A percentile compares a stretch with the other conserved stretches of the same genome.
Conservation (phyloP, 1,140 invertebrate genomes). For the Drosophila melanogaster region DNA sequence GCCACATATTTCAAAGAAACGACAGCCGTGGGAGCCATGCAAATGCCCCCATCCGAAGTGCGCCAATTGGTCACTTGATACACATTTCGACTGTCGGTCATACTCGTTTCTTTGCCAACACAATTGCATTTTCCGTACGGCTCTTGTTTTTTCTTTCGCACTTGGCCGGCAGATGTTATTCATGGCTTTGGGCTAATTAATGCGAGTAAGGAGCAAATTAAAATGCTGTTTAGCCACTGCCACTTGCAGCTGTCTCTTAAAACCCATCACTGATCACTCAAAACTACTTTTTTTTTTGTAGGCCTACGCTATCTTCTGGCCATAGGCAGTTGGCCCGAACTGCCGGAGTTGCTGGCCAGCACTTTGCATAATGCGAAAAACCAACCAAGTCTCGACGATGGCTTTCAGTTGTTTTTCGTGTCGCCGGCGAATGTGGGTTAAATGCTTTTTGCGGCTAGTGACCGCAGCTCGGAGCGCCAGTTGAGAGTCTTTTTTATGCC, state of each 20-base stretch:
- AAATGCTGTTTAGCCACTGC: constrained; percentile 68
- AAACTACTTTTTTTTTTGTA: neutral
- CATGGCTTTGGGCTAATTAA: constrained; percentile 68
- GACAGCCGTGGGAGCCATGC: constrained; percentile 75
- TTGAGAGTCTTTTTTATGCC: constrained; percentile 4
- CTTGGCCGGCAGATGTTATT: neutral
- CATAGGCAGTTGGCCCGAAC: constrained; percentile 22
- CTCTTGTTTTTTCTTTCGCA: neutral
- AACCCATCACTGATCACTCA: constrained; percentile 6
- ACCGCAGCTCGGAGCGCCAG: constrained; percentile 39
- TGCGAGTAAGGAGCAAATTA: constrained; percentile 68
- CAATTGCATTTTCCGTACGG: constrained; percentile 21
- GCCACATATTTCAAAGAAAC: constrained; percentile 61
- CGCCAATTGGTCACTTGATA: constrained; percentile 79
- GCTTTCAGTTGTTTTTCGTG: constrained; percentile 30
- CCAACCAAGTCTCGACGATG: constrained; percentile 43
- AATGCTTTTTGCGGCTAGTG: constrained; percentile 75
- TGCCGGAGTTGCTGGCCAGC: constrained; percentile 20
- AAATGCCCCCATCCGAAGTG: constrained; percentile 53
- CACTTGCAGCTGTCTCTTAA: constrained; percentile 34
- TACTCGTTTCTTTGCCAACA: constrained; percentile 1
- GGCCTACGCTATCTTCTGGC: constrained; percentile 46
- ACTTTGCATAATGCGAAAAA: constrained; percentile 57
- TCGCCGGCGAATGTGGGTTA: constrained; percentile 73
- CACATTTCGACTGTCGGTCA: constrained; percentile 47